Percentiles rank a stretch among this genome's conserved stretches.
phyloP scores from a whole-genome alignment of 2,888 invertebrate species.

The Hedychridium roseum region DNA sequence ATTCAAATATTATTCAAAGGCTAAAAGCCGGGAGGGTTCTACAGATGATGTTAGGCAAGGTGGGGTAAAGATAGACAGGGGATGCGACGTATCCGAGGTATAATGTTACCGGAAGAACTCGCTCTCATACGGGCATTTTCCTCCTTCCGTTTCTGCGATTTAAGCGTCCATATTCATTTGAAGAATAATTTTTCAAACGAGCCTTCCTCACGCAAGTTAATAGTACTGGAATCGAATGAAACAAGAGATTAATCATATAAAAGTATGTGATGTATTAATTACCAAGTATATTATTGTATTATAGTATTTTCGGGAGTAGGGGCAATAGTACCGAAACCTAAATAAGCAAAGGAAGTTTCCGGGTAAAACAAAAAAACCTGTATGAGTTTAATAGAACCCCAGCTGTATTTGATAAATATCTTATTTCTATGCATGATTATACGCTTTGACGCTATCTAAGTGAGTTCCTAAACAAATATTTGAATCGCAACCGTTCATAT shows the following conservation, averaged over 20 bases:
- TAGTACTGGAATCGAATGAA: too few relatives aligned
- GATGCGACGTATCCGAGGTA: slow-evolving; percentile 33
- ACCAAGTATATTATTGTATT: too few relatives aligned
- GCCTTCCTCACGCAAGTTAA: too few relatives aligned
- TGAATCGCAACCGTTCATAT: slow-evolving; percentile 2
- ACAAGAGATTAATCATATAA: too few relatives aligned
- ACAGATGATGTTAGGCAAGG: slow-evolving; percentile 50
- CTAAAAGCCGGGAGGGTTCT: slow-evolving; percentile 57
- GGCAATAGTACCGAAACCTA: too few relatives aligned
- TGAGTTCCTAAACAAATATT: slow-evolving; percentile 36
- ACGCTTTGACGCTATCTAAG: slow-evolving; percentile 49
- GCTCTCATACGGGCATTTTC: slow-evolving; percentile 20
- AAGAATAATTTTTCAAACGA: too few relatives aligned
- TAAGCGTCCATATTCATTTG: too few relatives aligned
- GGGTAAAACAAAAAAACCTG: too few relatives aligned
- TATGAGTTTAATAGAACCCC: too few relatives aligned
- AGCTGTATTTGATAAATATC: slow-evolving; percentile 55
- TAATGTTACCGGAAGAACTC: slow-evolving; percentile 41
- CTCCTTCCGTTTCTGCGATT: slow-evolving; percentile 15
- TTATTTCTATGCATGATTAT: slow-evolving; percentile 54
- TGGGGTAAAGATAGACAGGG: slow-evolving; percentile 31
- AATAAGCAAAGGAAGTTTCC: too few relatives aligned
- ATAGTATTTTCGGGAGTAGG: too few relatives aligned
- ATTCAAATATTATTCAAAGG: slow-evolving; percentile 65
- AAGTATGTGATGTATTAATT: too few relatives aligned